phyloP scores from a whole-genome alignment of 2,113 vertebrate genomes.

The Atractosteus spatula region DNA sequence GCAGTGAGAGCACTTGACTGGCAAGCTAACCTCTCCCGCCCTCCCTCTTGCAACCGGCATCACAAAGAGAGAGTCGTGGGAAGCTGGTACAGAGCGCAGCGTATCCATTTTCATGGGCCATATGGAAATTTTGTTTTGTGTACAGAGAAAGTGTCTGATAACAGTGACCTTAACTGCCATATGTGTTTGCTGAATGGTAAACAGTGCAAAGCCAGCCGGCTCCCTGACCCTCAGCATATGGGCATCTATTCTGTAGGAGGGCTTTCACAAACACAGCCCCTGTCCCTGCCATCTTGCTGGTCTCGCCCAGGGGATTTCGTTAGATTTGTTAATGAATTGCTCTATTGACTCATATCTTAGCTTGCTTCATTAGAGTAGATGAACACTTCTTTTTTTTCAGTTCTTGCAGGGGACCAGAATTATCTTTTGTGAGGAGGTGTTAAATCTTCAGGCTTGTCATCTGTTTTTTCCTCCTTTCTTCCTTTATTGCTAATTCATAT shows the following conservation, averaged over 20 bases:
- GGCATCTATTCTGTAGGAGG: conserved; percentile 84
- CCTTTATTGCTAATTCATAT: conserved; percentile 84
- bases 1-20: conserved; percentile 66
- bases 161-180: conserved; percentile 89
- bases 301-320: conserved; percentile 83
- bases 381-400: conserved; percentile 77
- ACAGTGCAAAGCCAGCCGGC: conserved; percentile 82
- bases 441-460: conserved; percentile 85
- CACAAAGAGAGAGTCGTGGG: conserved; percentile 83
- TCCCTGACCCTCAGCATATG: conserved; percentile 96
- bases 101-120: conserved; percentile 93
- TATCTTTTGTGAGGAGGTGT: conserved; percentile 79
- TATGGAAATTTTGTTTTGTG: conserved; percentile 99
- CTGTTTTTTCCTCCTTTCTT: conserved; percentile 63
- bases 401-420: conserved; percentile 69
- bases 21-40: conserved; percentile 64
- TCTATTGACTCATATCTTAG: conserved; percentile 97
- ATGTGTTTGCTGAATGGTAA: conserved; percentile 89
- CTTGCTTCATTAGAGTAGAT: conserved; percentile 93
- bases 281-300: conserved; percentile 71
- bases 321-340: conserved; percentile 99
- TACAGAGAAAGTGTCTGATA: conserved; percentile 84
- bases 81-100: conserved; percentile 77
- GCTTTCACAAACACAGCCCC: conserved; percentile 78
- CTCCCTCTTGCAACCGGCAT: conserved; percentile 62